A percentile compares a stretch with the other conserved stretches of the same genome.
These are phyloP conservation scores for Drosophila melanogaster DNA, from an alignment of 1,140 invertebrate species.

Conservation along the genomic window DNA sequence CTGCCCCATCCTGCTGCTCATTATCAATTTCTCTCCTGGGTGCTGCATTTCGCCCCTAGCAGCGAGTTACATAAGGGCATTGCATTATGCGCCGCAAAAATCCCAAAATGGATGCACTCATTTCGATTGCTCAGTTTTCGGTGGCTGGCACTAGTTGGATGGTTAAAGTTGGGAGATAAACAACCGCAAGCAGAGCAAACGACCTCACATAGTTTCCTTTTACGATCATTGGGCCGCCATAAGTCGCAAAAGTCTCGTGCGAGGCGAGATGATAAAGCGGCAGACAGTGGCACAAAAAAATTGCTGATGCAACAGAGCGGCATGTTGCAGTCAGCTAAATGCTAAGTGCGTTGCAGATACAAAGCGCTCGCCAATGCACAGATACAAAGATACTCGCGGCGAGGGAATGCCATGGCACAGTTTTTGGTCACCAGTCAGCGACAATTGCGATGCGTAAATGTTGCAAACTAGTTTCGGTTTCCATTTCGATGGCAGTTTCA, in stretches of 20 bases:
- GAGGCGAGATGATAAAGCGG: slow-evolving; percentile 60
- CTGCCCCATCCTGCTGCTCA: slow-evolving; percentile 27
- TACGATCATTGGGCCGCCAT: slow-evolving; percentile 44
- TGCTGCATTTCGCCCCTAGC: slow-evolving; percentile 38
- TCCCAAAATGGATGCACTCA: slow-evolving; percentile 33
- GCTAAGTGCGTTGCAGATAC: slow-evolving; percentile 72
- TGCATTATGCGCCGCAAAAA: slow-evolving; percentile 43
- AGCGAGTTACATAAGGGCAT: slow-evolving; percentile 61
- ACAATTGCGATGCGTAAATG: slow-evolving; percentile 59
- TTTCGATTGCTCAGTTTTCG: slow-evolving; percentile 34
- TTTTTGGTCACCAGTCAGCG: slow-evolving; percentile 66
- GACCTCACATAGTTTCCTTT: slow-evolving; percentile 78
- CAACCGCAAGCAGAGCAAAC: slow-evolving; percentile 45
- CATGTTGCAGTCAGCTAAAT: slow-evolving; percentile 75
- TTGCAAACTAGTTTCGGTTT: slow-evolving; percentile 67
- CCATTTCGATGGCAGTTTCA: slow-evolving; percentile 52
- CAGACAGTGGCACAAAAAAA: slow-evolving; percentile 38
- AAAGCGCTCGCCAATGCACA: neutral
- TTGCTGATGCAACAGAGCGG: slow-evolving; percentile 78
- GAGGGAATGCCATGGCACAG: slow-evolving; percentile 68
- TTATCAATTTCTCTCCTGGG: slow-evolving; percentile 66
- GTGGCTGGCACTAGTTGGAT: slow-evolving; percentile 44
- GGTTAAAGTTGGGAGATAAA: slow-evolving; percentile 50
- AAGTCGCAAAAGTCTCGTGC: slow-evolving; percentile 78
- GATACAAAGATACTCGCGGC: slow-evolving; percentile 11